phyloP scores from a whole-genome alignment of 1,140 invertebrate genomes.

The Elysia chlorotica region DNA sequence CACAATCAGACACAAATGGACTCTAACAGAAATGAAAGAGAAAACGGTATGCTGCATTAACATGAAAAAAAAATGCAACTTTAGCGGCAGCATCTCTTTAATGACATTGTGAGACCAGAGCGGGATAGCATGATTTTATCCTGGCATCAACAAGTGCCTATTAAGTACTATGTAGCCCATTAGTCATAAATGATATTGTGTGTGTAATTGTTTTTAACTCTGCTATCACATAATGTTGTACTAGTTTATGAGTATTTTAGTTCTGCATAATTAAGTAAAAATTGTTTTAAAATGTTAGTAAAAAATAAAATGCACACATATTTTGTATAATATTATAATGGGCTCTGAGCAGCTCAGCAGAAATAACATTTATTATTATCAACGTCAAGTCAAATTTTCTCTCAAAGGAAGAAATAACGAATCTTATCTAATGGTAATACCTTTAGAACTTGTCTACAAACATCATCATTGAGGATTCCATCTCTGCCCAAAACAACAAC shows the following conservation, averaged over 20 bases:
- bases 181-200: neutral
- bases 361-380: neutral
- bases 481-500: slow-evolving; percentile 41
- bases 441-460: slow-evolving; percentile 1
- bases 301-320: neutral
- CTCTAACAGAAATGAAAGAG: too few species aligned
- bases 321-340: neutral
- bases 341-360: neutral
- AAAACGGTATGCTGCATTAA: too few species aligned
- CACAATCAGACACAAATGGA: too few species aligned
- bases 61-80: too few species aligned
- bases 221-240: neutral
- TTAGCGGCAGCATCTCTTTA: too few species aligned
- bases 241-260: too few species aligned
- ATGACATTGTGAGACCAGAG: too few species aligned
- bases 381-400: neutral
- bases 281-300: too few species aligned
- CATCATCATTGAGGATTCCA: slow-evolving; percentile 46
- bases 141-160: neutral
- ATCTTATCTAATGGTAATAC: neutral
- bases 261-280: too few species aligned
- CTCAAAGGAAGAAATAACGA: neutral
- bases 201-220: too few species aligned
- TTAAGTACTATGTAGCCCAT: neutral
- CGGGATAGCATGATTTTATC: too few species aligned